Conservation (phyloP, 2,888 invertebrate species). For the Apodemia duryi region DNA sequence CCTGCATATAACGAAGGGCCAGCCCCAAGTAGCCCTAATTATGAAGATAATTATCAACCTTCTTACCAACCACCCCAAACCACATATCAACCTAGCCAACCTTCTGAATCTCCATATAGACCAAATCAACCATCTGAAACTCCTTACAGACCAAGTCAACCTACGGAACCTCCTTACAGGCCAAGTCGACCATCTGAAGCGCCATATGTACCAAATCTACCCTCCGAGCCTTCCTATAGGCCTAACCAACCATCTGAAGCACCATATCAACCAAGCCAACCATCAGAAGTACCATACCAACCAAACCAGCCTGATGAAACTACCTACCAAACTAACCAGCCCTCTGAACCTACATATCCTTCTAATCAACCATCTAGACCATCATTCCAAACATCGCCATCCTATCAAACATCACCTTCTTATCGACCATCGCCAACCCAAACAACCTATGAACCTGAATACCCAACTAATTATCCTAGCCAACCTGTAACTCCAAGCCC, state of each 20-base stretch:
- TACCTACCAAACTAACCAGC: slow-evolving; percentile 35
- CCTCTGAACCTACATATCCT: slow-evolving; percentile 37
- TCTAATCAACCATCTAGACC: slow-evolving; percentile 30
- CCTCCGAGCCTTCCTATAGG: slow-evolving; percentile 35
- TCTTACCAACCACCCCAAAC: slow-evolving; percentile 40
- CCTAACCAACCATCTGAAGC: slow-evolving; percentile 42
- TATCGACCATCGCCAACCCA: slow-evolving; percentile 39
- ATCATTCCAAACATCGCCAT: slow-evolving; percentile 19
- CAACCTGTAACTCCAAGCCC: slow-evolving; percentile 29
- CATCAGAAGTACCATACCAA: slow-evolving; percentile 40
- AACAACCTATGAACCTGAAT: slow-evolving; percentile 38
- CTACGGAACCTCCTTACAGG: slow-evolving; percentile 28
- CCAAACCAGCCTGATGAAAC: slow-evolving; percentile 37
- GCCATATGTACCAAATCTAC: slow-evolving; percentile 39
- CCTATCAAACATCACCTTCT: slow-evolving; percentile 37
- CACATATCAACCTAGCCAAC: slow-evolving; percentile 40
- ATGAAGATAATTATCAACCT: slow-evolving; percentile 34
- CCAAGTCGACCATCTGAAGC: slow-evolving; percentile 31
- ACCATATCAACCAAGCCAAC: slow-evolving; percentile 45
- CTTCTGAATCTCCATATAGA: slow-evolving; percentile 38
- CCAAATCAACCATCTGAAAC: slow-evolving; percentile 30
- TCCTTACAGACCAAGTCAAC: slow-evolving; percentile 35
- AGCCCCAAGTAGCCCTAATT: slow-evolving; percentile 40
- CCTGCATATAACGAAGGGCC: slow-evolving; percentile 63
- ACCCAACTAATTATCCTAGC: slow-evolving; percentile 28